Evolutionary conservation across 1,140 invertebrate species (phyloP).

Genomic region (Caenorhabditis inopinata): DNA sequence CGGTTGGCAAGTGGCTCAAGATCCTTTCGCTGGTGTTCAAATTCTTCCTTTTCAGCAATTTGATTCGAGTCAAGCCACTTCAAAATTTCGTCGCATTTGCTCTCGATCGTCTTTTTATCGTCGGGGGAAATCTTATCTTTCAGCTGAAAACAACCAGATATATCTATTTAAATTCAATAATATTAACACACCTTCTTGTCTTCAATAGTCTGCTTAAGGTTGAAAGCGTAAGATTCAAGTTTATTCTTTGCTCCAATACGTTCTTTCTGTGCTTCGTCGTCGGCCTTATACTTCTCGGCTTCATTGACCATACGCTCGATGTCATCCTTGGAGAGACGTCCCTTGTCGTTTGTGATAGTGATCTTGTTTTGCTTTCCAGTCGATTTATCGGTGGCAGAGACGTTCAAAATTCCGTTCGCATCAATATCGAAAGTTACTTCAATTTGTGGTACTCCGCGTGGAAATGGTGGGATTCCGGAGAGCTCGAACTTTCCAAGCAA

Average conservation of each 20-base stretch:
- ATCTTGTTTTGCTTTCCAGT: constrained; percentile 97
- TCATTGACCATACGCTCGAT: constrained; percentile 97
- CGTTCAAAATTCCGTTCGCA: constrained; percentile 69
- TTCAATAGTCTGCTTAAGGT: constrained; percentile 79
- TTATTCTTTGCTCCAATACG: constrained; percentile 81
- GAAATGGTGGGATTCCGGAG: constrained; percentile 72
- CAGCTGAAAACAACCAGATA: constrained; percentile 50
- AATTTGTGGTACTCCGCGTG: constrained; percentile 73
- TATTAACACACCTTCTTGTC: constrained; percentile 70
- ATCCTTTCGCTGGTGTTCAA: constrained; percentile 84
- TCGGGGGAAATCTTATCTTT: constrained; percentile 75
- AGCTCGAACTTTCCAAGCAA: constrained; percentile 72
- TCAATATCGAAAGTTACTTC: constrained; percentile 74
- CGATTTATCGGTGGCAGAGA: constrained; percentile 71
- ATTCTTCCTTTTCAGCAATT: constrained; percentile 87
- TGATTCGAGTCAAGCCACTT: constrained; percentile 91
- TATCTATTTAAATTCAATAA: neutral
- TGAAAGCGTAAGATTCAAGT: constrained; percentile 93
- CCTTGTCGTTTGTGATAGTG: constrained; percentile 88
- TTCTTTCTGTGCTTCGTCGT: constrained; percentile 86
- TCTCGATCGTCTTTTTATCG: constrained; percentile 81
- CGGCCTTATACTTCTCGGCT: constrained; percentile 85
- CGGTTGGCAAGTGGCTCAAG: constrained; percentile 80
- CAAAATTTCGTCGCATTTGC: constrained; percentile 90
- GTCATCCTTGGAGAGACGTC: constrained; percentile 90